A percentile compares a stretch with the other conserved stretches of the same genome.
Evolutionary conservation across 2,113 vertebrate genomes (phyloP).

Genomic region (Capreolus pygargus): DNA sequence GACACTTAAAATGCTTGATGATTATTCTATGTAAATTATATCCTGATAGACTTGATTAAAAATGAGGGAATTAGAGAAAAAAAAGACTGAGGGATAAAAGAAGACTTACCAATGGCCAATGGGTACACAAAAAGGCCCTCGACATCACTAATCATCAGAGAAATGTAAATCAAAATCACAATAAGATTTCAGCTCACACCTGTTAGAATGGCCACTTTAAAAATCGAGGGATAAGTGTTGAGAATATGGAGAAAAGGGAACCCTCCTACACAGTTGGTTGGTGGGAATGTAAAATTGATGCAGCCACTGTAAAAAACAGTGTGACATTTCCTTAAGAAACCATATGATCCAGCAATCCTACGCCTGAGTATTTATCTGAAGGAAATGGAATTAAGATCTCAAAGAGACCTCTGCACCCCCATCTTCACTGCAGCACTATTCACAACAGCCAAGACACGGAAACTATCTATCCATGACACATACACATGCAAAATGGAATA

Average conservation of each 20-base stretch:
- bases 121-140: not conserved
- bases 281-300: not conserved
- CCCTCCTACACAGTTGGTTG: not conserved
- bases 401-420: not conserved
- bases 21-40: not conserved
- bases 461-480: not conserved
- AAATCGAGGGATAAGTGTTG: not conserved
- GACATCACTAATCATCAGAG: not conserved
- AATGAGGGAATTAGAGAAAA: not conserved
- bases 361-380: not conserved
- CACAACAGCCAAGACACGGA: not conserved
- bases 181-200: not conserved
- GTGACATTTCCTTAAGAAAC: not conserved
- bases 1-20: not conserved
- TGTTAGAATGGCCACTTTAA: not conserved
- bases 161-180: not conserved
- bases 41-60: not conserved
- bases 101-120: not conserved
- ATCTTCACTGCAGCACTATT: not conserved
- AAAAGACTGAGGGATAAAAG: not conserved
- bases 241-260: not conserved
- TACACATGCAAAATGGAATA: not conserved
- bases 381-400: not conserved
- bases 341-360: not conserved
- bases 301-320: not conserved